phyloP scores from a whole-genome alignment of 2,797 vertebrate species.

The Lacerta viridis region DNA sequence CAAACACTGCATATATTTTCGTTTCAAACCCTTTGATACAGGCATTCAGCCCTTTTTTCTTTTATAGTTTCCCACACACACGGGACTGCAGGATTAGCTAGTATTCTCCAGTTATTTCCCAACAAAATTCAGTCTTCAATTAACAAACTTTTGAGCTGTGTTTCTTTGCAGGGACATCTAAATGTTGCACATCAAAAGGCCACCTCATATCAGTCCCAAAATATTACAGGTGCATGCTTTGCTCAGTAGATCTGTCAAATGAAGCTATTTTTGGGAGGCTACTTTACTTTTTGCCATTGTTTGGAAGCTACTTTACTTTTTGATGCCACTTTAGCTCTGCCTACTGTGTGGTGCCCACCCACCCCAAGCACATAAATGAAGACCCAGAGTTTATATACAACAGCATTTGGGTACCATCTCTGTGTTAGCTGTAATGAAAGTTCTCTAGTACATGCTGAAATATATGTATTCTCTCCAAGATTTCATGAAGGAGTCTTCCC shows the following conservation, averaged over 20 bases:
- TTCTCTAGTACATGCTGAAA: too few relatives aligned
- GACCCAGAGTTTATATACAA: too few relatives aligned
- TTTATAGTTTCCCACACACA: too few relatives aligned
- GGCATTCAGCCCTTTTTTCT: too few relatives aligned
- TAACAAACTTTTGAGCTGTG: constrained; percentile 28
- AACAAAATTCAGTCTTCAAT: not conserved
- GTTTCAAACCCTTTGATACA: too few relatives aligned
- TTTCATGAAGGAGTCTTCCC: not conserved
- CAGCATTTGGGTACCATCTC: too few relatives aligned
- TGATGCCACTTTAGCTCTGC: not conserved
- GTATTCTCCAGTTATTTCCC: too few relatives aligned
- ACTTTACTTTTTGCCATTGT: not conserved
- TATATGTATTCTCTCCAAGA: not conserved
- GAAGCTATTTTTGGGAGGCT: not conserved
- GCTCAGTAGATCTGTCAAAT: not conserved
- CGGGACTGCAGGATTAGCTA: too few relatives aligned
- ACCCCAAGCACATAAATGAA: too few relatives aligned
- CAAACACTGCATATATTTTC: too few relatives aligned
- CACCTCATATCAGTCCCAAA: not conserved
- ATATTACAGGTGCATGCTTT: constrained; percentile 7
- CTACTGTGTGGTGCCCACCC: too few relatives aligned
- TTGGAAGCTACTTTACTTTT: not conserved
- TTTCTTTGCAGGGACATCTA: constrained; percentile 18
- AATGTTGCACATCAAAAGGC: not conserved
- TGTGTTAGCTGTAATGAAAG: too few relatives aligned